A percentile compares a stretch with the other conserved stretches of the same genome.
These are phyloP conservation scores for Taenioides sp. DNA, from an alignment of 2,797 vertebrate species.

Conservation along the genomic window DNA sequence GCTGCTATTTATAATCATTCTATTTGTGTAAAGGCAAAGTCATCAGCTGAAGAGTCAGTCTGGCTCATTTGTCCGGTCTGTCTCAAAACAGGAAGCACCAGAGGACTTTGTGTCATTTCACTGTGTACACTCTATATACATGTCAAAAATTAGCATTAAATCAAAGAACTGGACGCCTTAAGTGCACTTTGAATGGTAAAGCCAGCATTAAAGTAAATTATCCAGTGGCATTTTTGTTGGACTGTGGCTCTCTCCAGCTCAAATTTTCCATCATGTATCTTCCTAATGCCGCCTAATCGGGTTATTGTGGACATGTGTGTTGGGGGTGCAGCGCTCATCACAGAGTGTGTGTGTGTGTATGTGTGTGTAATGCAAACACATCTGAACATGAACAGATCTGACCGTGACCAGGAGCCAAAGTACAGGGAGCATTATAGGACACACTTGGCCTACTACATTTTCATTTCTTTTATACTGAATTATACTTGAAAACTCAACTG, in stretches of 20 bases:
- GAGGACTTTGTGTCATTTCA: neutral
- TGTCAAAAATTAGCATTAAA: slow-evolving; percentile 31
- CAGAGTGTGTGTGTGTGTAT: slow-evolving; percentile 7
- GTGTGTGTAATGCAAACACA: slow-evolving; percentile 24
- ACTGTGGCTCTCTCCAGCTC: slow-evolving; percentile 30
- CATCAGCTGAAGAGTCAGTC: neutral
- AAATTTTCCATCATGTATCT: slow-evolving; percentile 37
- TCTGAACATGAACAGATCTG: slow-evolving; percentile 10
- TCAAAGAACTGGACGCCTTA: slow-evolving; percentile 29
- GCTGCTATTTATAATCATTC: neutral
- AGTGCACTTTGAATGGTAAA: slow-evolving; percentile 37
- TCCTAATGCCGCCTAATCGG: slow-evolving; percentile 24
- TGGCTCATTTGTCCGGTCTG: neutral
- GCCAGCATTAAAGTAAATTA: slow-evolving; percentile 26
- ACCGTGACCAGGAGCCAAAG: slow-evolving; percentile 24
- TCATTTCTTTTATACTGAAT: no score
- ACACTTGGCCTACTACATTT: neutral
- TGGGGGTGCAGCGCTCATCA: slow-evolving; percentile 3
- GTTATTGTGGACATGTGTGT: slow-evolving; percentile 5
- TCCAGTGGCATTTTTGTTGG: slow-evolving; percentile 21
- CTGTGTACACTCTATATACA: slow-evolving; percentile 29
- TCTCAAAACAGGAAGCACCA: slow-evolving; percentile 10
- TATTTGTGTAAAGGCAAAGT: neutral
- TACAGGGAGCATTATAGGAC: neutral
- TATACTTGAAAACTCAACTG: neutral